Conservation (phyloP, 92 coral and sea anemone genomes). For the Phymanthus crucifer region DNA sequence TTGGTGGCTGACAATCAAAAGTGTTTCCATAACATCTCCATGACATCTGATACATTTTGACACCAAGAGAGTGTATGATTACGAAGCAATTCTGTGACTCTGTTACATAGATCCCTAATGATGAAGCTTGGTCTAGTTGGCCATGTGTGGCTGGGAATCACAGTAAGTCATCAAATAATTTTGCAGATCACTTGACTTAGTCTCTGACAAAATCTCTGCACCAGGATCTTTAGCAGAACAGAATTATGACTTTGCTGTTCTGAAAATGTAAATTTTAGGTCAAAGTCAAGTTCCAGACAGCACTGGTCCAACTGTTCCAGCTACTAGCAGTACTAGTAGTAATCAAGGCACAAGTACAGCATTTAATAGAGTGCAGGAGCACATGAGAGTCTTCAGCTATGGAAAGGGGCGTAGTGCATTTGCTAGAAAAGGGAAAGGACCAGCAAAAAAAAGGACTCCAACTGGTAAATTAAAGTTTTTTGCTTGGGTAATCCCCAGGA, state of each 20-base stretch:
- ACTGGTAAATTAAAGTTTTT: slow-evolving; percentile 46
- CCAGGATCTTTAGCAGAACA: not conserved
- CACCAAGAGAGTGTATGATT: not conserved
- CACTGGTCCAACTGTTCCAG: not conserved
- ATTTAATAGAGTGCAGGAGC: not conserved
- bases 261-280: not conserved
- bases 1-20: not conserved
- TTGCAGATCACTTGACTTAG: not conserved
- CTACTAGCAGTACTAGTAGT: not conserved
- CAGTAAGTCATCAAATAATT: too few relatives aligned
- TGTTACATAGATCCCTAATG: too few relatives aligned
- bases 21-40: slow-evolving; percentile 5
- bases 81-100: not conserved
- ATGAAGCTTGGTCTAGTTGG: too few relatives aligned
- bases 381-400: not conserved
- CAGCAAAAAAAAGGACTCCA: slow-evolving; percentile 22
- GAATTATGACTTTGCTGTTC: not conserved
- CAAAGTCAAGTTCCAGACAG: not conserved
- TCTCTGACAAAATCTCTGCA: not conserved
- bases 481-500: slow-evolving; percentile 25
- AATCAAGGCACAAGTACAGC: not conserved
- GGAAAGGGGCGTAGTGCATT: not conserved
- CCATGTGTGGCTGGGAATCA: too few relatives aligned
- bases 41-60: not conserved
- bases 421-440: not conserved